A percentile compares a stretch with the other conserved stretches of the same genome.
phyloP scores from a whole-genome alignment of 2,797 vertebrate genomes.

The Brachyalestes nurse region DNA sequence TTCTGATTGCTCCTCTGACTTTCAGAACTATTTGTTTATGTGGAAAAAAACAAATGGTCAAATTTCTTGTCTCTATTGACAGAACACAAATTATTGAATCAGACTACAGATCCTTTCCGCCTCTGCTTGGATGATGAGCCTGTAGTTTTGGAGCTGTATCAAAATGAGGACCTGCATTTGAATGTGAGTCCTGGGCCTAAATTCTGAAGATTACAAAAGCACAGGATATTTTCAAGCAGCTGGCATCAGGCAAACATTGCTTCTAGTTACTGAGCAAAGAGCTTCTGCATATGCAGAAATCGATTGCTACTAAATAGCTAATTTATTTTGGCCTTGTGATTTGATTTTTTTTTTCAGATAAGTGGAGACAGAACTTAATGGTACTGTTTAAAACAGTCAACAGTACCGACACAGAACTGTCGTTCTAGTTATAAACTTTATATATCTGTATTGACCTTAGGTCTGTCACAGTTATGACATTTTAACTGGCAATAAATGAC shows the following conservation, averaged over 20 bases:
- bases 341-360: neutral
- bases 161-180: neutral
- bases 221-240: neutral
- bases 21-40: conserved; percentile 6
- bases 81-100: conserved; percentile 1
- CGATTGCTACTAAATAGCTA: neutral
- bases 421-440: too few relatives aligned
- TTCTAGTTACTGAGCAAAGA: neutral
- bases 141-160: neutral
- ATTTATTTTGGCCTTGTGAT: neutral
- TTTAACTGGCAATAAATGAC: too few relatives aligned
- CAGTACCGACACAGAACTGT: too few relatives aligned
- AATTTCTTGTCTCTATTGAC: neutral
- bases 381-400: neutral
- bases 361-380: neutral
- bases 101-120: neutral
- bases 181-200: neutral
- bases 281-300: neutral
- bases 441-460: neutral
- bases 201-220: neutral
- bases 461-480: too few relatives aligned
- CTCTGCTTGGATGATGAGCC: neutral
- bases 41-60: neutral
- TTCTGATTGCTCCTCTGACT: neutral
- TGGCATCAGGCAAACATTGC: too few relatives aligned